These are phyloP conservation scores for Alosa sapidissima DNA, from an alignment of 2,797 vertebrate genomes.

Conservation along the genomic window DNA sequence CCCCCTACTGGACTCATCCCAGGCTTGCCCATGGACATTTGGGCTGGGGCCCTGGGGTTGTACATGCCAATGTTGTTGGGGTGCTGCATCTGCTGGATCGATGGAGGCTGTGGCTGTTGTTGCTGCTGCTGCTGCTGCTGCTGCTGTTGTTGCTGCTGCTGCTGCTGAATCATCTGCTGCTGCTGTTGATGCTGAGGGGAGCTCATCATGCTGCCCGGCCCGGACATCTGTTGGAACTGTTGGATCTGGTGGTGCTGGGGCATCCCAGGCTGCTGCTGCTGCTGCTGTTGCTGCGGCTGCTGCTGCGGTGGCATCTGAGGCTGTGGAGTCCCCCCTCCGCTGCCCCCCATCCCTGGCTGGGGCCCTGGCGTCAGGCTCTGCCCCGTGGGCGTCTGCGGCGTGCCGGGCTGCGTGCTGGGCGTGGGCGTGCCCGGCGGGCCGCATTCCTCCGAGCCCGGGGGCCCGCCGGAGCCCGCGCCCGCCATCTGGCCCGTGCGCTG, in stretches of 20 bases:
- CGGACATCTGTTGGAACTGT: conserved; percentile 57
- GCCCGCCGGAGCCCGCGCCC: conserved; percentile 75
- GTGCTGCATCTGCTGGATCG: conserved; percentile 80
- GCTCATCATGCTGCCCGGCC: conserved; percentile 70
- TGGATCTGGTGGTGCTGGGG: conserved; percentile 55
- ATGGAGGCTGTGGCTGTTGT: conserved; percentile 73
- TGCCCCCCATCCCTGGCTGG: conserved; percentile 70
- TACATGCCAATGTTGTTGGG: conserved; percentile 81
- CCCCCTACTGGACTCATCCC: conserved; percentile 83
- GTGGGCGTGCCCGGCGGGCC: conserved; percentile 80
- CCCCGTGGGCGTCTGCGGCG: conserved; percentile 86
- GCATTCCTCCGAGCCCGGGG: conserved; percentile 74
- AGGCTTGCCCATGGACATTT: conserved; percentile 85
- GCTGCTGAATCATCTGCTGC: conserved; percentile 66
- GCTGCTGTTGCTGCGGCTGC: conserved; percentile 55
- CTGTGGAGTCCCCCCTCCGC: conserved; percentile 62
- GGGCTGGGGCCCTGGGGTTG: conserved; percentile 74
- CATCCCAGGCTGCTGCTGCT: conserved; percentile 35
- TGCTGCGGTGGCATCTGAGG: conserved; percentile 58
- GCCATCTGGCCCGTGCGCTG: conserved; percentile 79
- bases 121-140: conserved; percentile 59
- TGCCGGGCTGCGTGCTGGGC: conserved; percentile 86
- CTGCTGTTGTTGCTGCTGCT: conserved; percentile 39
- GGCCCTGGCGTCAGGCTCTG: conserved; percentile 63
- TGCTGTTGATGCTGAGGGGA: conserved; percentile 74